Evolutionary conservation across 1,140 invertebrate genomes (phyloP), one percentile per base, ranked within the genome.

Genomic region (Prorops nasuta): DNA sequence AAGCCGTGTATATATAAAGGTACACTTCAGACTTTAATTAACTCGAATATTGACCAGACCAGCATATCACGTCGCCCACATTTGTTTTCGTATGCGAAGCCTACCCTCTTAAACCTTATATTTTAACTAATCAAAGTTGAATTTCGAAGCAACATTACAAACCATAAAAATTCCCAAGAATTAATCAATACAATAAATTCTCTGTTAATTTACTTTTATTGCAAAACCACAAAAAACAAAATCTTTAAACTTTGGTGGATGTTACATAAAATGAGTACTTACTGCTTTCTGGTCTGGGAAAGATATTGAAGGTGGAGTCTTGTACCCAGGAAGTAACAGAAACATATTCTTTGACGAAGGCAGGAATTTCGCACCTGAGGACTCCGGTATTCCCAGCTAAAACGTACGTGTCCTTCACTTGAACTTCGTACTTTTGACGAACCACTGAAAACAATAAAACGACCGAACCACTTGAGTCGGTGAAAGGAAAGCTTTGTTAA

Each of bases 291-390:
- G 86, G 86, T 52, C 86, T 87, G 6, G 86, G 87, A 66, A 90
- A 88, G 63, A 92, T 88, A 71, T 88, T 91, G 73, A 89, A 83
- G 51, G 82, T 82, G 28, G 85, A 86, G 60, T 93, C 90, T 72
- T 87, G 88, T 40, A 88, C 83, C 94, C 94, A 97, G 15, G 91
- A 90, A 14, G 91, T 93, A 15, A 91, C 86, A 69, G 87, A 85
- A 45, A 95, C 89, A 67, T 92, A 92, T 58, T 94, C 91, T 51
- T 85, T 83, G 67, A 92, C 90, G 73, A 92, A 93, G 54, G 85
- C 83, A 19, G 93, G 91, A 63, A 96, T 90, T 64, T 90, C 85
- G 74, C 93, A 96, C 57, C 87, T 85, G 40, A 95, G 80, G 34
- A 94, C 83, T 1, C 89, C 91, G 18, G 90, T 89, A 75, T 94